Base-by-base conservation (phyloP, 2,888 invertebrate genomes). In the Lasius platythorax region DNA sequence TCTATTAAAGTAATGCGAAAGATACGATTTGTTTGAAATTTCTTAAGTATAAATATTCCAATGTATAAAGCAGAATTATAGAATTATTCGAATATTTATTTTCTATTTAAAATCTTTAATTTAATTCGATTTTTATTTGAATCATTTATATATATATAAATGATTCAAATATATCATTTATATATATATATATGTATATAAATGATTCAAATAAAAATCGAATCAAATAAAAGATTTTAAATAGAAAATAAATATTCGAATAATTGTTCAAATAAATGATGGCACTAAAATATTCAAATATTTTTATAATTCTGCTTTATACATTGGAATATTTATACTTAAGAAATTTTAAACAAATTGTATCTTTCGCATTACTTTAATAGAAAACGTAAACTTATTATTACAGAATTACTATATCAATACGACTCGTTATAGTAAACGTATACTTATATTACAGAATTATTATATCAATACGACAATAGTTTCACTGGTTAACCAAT, bases 401-500 rank as follows among this genome's bases (percentile, higher is more conserved):
- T 58, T 30, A 68, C 4, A 30, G 4, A 30, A 70, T 76, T 53
- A 50, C 5, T n/a, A 30, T 15, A 12, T 11, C 30, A 30, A 43
- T 43, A 43, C 9, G 53, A 40, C 18, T 78, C 53, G 15, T 78
- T 70, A 43, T 43, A 23, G 15, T 11, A 56, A 40, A n/a, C n/a
- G n/a, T 30, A 30, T 30, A 58, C 15, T 70, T 50, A 68, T 30
- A 30, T 58, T 30, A 68, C 4, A 30, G 4, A 30, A 70, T 76
- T 53, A 50, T 2, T n/a, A 30, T 15, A 12, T 11, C 30, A 30
- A 43, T 43, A 43, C 9, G 53, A 70, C 43, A 73, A 37, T 37
- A 81, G 73, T 81, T 81, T 73, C 37, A n/a, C 37, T 46, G 79
- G 79, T 81, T 79, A 73, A 81, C 73, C 61, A 73, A 28, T 28